Percentiles rank a stretch among this genome's conserved stretches.
These are phyloP conservation scores for Cyphomyrus plagiostoma DNA, from an alignment of 2,113 vertebrate species.

Conservation along the genomic window DNA sequence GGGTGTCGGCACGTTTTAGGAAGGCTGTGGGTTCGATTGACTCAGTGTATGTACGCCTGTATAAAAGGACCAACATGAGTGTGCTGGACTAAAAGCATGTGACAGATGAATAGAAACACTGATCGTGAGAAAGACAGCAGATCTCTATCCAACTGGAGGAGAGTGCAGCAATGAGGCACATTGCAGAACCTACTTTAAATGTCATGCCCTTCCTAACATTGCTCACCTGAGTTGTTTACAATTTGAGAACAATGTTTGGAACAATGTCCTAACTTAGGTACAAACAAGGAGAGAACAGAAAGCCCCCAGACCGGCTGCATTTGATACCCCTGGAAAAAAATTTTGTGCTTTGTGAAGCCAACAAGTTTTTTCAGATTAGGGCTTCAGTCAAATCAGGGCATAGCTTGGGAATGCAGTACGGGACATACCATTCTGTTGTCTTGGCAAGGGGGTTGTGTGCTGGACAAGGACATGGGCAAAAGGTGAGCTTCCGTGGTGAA, in stretches of 20 bases:
- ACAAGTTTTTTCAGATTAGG: not conserved
- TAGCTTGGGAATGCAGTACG: not conserved
- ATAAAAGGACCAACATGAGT: not conserved
- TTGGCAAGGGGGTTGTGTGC: constrained; percentile 53
- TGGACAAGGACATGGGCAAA: constrained; percentile 89
- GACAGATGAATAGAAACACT: not conserved
- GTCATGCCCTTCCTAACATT: not conserved
- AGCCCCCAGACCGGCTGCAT: not conserved
- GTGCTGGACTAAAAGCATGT: not conserved
- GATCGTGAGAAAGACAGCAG: not conserved
- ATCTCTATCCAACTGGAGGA: not conserved
- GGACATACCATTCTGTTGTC: constrained; percentile 53
- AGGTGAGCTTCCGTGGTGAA: constrained; percentile 97
- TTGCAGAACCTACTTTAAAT: not conserved
- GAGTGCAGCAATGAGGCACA: not conserved
- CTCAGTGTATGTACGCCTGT: not conserved
- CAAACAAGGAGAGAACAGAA: not conserved
- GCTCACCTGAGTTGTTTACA: not conserved
- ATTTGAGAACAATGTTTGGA: not conserved
- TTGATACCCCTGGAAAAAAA: not conserved
- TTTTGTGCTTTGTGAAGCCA: not conserved
- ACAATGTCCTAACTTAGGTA: not conserved
- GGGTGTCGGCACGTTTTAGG: not conserved
- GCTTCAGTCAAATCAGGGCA: not conserved
- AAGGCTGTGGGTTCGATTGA: not conserved